Base-by-base conservation (phyloP, 2,888 invertebrate species). In the Brenthis hecate region DNA sequence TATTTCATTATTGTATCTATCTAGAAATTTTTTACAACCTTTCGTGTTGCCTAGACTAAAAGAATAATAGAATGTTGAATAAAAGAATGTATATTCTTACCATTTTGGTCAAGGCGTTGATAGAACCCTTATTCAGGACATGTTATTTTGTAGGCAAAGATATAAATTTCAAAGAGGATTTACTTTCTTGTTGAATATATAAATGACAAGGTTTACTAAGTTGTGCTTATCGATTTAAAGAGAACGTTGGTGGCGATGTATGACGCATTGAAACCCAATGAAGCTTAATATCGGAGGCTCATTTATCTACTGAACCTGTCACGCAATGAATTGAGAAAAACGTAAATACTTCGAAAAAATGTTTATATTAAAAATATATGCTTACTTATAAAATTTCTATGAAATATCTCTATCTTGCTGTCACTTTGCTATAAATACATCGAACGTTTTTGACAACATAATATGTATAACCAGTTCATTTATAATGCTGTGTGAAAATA, bases 141-240 rank as follows among this genome's bases (percentile, higher is more conserved):
- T 53, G 3, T 3, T 14, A 51, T 3, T 23, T 53, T 53, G 32
- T 28, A 62, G 11, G 19, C 32, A n/a, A 36, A 43, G 5, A 19
- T 36, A 36, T 36, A 36, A 8, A 43, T 43, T 43, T 43, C 36
- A 43, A 11, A 43, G 36, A 43, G 36, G 36, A 43, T 2, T 43
- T 43, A 1, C 53, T 55, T 61, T 55, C 43, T 60, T 62, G 50
- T 50, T 50, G 43, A 63, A 61, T 68, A 57, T 67, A 65, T 68
- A 79, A 78, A 78, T 85, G 84, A 82, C 83, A 88, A 91, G 80
- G 83, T 77, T 84, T 91, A 91, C 91, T 92, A 91, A 91, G 89
- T 92, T 91, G 91, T 89, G 87, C 87, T 90, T 91, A 91, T 91
- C 91, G 89, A 82, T 89, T 88, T 89, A 87, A 89, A 87, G 85